A percentile compares a stretch with the other conserved stretches of the same genome.
phyloP scores from a whole-genome alignment of 23 tunicate species.

The Ascidia mentula region DNA sequence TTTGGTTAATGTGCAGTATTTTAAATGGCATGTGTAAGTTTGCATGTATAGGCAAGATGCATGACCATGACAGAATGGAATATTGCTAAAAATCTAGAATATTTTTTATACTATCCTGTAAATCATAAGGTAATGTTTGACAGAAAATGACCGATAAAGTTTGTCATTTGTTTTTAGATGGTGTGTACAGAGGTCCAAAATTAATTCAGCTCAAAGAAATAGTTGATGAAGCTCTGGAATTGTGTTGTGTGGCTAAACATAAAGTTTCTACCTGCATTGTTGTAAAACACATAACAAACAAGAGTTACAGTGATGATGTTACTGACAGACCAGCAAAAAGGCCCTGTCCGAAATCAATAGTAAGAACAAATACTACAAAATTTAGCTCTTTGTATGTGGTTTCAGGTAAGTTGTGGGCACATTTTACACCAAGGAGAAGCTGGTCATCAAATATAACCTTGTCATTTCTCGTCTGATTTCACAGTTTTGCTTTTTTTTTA shows the following conservation, averaged over 20 bases:
- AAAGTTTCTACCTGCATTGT: slow-evolving; percentile 51
- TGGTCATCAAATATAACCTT: no score
- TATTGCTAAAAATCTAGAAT: background rate
- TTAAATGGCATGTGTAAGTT: background rate
- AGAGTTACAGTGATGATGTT: slow-evolving; percentile 60
- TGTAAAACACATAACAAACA: slow-evolving; percentile 67
- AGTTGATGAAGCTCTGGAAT: slow-evolving; percentile 77
- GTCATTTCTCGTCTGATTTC: no score
- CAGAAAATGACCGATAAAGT: no score
- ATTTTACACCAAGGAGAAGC: no score
- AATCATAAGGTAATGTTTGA: no score
- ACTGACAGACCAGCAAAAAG: slow-evolving; percentile 69
- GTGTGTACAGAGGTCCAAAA: slow-evolving; percentile 71
- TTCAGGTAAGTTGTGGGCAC: no score
- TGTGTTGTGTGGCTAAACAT: slow-evolving; percentile 45
- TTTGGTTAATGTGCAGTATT: background rate
- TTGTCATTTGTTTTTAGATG: slow-evolving; percentile 52
- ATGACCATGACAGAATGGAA: background rate
- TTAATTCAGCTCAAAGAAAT: slow-evolving; percentile 74
- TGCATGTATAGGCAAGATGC: background rate
- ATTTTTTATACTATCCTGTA: background rate
- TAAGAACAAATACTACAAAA: no score
- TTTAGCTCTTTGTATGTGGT: no score
- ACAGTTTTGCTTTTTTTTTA: no score
- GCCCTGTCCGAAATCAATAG: no score